These are phyloP conservation scores for Meganola albula DNA, from an alignment of 2,888 invertebrate genomes.

Conservation along the genomic window DNA sequence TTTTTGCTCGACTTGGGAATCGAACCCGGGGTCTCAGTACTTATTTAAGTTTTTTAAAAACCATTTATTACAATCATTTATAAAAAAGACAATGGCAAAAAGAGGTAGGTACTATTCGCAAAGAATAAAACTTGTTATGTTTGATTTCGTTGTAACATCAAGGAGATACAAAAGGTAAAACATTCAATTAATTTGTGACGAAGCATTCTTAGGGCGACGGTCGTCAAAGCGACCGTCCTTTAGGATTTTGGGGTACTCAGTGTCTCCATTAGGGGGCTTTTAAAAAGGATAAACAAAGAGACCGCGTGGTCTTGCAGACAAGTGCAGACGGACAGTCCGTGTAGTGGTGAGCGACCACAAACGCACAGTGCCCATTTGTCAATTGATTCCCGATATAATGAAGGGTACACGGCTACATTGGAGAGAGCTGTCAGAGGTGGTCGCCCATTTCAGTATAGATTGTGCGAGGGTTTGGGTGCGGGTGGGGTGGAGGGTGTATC, in stretches of 20 bases:
- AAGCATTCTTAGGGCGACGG: constrained; percentile 31
- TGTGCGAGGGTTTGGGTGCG: constrained; percentile 50
- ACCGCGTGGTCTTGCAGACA: constrained; percentile 19
- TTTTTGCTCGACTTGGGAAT: no score
- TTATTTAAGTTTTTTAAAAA: no score
- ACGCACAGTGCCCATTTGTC: constrained; percentile 60
- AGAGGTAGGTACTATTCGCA: constrained; percentile 8
- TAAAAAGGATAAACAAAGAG: constrained; percentile 54
- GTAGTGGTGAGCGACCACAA: constrained; percentile 27
- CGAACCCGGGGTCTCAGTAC: no score
- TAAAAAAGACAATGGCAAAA: constrained; percentile 18
- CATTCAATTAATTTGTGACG: constrained; percentile 39
- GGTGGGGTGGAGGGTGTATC: constrained; percentile 48
- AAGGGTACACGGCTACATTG: constrained; percentile 70
- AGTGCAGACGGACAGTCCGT: constrained; percentile 28
- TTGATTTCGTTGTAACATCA: constrained; percentile 27
- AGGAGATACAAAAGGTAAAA: constrained; percentile 30
- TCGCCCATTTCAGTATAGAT: constrained; percentile 61
- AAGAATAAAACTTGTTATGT: constrained; percentile 22
- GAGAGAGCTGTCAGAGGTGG: constrained; percentile 67
- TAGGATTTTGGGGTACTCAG: constrained; percentile 25
- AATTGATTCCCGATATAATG: constrained; percentile 76
- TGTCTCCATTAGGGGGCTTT: constrained; percentile 43
- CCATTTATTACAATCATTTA: no score
- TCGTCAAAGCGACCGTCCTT: constrained; percentile 25